Evolutionary conservation across 2,888 invertebrate species (phyloP).

Genomic region (Leptopilina myrica): DNA sequence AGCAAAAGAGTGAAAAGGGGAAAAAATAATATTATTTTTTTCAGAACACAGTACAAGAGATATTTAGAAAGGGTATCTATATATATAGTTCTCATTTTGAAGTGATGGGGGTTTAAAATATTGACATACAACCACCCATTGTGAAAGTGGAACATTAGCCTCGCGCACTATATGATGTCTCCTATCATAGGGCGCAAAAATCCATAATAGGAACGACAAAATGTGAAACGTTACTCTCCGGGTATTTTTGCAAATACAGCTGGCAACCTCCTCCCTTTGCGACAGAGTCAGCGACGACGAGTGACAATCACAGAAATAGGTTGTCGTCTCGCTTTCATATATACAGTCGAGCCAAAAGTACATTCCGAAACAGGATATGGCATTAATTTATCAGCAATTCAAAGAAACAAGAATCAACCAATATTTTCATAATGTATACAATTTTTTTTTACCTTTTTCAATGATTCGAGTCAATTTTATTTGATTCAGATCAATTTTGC

Average conservation of each 20-base stretch:
- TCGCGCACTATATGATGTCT: background rate
- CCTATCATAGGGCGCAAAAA: conserved; percentile 27
- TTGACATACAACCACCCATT: conserved; percentile 19
- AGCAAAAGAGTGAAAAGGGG: background rate
- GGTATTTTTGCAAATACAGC: conserved; percentile 31
- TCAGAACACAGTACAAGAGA: background rate
- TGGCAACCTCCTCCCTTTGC: background rate
- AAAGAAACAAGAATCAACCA: too few relatives aligned
- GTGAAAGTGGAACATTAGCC: conserved; percentile 23
- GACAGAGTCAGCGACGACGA: background rate
- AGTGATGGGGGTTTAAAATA: conserved; percentile 28
- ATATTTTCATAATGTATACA: too few relatives aligned
- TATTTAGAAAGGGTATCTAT: background rate
- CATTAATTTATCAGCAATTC: too few relatives aligned
- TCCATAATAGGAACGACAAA: conserved; percentile 27
- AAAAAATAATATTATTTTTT: conserved; percentile 7
- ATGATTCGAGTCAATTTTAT: too few relatives aligned
- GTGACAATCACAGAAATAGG: conserved; percentile 22
- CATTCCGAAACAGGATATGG: too few relatives aligned
- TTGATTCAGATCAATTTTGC: too few relatives aligned
- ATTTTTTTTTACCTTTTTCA: too few relatives aligned
- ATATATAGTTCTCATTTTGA: background rate
- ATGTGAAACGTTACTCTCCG: conserved; percentile 32
- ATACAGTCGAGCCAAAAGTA: background rate
- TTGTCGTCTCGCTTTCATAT: background rate